These are phyloP conservation scores for Podarcis lilfordi DNA, from an alignment of 2,797 vertebrate species.

Conservation along the genomic window DNA sequence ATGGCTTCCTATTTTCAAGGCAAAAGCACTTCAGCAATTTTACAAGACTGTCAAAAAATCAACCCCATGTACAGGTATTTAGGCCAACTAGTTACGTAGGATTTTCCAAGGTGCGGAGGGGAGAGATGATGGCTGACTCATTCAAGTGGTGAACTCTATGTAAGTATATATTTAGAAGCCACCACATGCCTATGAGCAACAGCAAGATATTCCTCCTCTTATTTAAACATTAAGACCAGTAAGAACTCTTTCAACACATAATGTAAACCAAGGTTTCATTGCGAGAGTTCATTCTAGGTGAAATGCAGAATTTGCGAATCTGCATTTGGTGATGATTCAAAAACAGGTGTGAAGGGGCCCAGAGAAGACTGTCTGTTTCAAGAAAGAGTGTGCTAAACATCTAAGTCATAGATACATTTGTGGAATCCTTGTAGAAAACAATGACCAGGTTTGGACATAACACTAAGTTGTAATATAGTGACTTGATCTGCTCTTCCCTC, in stretches of 20 bases:
- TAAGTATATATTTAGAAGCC: background rate
- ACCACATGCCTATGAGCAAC: background rate
- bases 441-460: background rate
- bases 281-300: too few species aligned
- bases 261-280: background rate
- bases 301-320: background rate
- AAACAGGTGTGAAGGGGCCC: background rate
- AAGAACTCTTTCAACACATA: background rate
- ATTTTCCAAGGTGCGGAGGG: background rate
- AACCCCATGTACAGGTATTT: background rate
- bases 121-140: background rate
- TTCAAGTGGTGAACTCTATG: background rate
- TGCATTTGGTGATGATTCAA: background rate
- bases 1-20: slow-evolving; percentile 15
- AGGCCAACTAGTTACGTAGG: background rate
- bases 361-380: background rate
- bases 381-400: background rate
- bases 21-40: background rate
- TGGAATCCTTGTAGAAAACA: background rate
- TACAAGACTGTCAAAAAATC: background rate
- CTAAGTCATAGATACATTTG: background rate
- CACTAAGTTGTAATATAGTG: background rate
- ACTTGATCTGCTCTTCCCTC: background rate
- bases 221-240: background rate
- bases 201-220: background rate